Percentiles rank a stretch among this genome's conserved stretches.
Conservation (phyloP, 2,797 vertebrate species). For the Capromys pilorides region DNA sequence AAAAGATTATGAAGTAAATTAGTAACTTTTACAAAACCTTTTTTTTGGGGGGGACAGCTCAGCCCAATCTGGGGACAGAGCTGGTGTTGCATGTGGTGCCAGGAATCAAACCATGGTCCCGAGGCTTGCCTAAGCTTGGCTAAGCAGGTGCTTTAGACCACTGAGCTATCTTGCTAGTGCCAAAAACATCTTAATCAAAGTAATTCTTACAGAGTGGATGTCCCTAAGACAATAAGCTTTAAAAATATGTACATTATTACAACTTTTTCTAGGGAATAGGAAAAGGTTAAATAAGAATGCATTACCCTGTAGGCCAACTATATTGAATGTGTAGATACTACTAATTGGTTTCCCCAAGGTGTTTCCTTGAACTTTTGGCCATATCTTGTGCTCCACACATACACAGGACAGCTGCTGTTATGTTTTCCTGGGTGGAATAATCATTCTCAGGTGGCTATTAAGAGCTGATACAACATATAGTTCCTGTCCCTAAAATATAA, state of each 20-base stretch:
- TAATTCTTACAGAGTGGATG: background rate
- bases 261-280: conserved; percentile 7
- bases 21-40: background rate
- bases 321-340: background rate
- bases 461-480: fast-evolving
- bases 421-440: background rate
- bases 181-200: background rate
- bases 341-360: background rate
- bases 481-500: background rate
- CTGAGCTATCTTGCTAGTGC: too few species aligned
- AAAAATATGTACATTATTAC: background rate
- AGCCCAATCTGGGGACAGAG: too few species aligned
- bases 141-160: too few species aligned
- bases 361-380: background rate
- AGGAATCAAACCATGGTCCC: too few species aligned
- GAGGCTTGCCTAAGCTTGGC: too few species aligned
- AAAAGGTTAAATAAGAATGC: background rate
- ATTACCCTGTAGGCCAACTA: background rate
- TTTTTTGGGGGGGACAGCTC: too few species aligned
- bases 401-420: fast-evolving
- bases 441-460: background rate
- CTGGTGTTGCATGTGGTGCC: too few species aligned
- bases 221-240: background rate
- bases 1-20: background rate
- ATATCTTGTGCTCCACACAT: fast-evolving